Evolutionary conservation across 2,113 vertebrate species (phyloP).

Genomic region (Mesitornis unicolor): DNA sequence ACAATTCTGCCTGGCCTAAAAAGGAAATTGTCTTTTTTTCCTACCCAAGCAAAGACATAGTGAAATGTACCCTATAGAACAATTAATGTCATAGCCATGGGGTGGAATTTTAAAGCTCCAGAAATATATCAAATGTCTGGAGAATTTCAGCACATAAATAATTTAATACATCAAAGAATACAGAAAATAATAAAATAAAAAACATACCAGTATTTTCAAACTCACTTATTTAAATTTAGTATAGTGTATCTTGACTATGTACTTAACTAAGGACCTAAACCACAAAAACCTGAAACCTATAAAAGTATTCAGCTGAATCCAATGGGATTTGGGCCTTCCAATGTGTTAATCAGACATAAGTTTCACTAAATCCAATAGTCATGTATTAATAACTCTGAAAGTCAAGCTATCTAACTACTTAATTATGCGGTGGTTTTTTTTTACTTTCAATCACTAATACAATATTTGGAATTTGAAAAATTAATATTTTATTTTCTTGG

Average conservation of each 20-base stretch:
- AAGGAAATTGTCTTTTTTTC: not conserved
- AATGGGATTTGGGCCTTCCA: not conserved
- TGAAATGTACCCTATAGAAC: not conserved
- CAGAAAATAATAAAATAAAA: not conserved
- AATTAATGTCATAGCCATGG: not conserved
- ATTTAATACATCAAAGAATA: not conserved
- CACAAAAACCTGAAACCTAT: not conserved
- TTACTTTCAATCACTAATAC: not conserved
- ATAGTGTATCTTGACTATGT: not conserved
- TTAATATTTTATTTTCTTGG: not conserved
- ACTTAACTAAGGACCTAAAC: not conserved
- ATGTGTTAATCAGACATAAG: not conserved
- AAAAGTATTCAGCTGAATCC: not conserved
- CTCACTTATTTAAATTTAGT: rapidly evolving
- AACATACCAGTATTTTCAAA: not conserved
- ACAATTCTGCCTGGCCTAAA: not conserved
- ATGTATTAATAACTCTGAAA: not conserved
- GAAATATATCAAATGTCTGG: not conserved
- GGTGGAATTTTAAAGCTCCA: not conserved
- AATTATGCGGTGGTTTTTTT: not conserved
- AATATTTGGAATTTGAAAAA: not conserved
- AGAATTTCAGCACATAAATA: not conserved
- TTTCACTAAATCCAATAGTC: not conserved
- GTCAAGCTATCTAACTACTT: not conserved
- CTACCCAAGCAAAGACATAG: not conserved